Evolutionary conservation across 2,797 vertebrate species (phyloP), one percentile per base, ranked within the genome.

Genomic region (Somateria mollissima): DNA sequence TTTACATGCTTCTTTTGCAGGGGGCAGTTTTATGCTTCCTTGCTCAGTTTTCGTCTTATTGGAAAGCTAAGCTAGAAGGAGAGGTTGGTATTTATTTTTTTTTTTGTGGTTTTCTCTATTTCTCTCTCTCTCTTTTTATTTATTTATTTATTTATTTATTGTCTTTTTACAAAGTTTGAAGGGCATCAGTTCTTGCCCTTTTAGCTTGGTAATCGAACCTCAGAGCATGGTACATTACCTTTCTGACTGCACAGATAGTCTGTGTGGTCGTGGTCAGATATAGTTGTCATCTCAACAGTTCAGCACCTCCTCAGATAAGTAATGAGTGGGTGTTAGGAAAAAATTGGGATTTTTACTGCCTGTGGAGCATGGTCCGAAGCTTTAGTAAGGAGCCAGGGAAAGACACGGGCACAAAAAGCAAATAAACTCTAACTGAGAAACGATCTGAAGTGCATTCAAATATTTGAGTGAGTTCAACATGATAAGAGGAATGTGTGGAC

Each of bases 261-360:
- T 4, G 0, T 81, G 89, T 84, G 90, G 80, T 73, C 6, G 2
- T 86, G 87, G 76, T 70, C 89, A 88, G 87, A 73, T 57, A 56
- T 7, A 92, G 76, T 66, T 69, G 51, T 92, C 53, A 82, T 41
- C 83, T 82, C 79, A 75, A 32, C 49, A 85, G 27, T 78, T 94
- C 87, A 41, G 66, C 66, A 75, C 13, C 37, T 76, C 60, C 53
- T 94, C 71, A 76, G 76, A 88, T 91, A 62, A 95, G 70, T 70
- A 90, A 78, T 37, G 70, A 72, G 54, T 84, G 56, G 24, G 39
- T 76, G 41, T 72, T n/a, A 28, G 56, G 65, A 60, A 86, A 34
- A 78, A 92, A 66, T 78, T 34, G 27, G 51, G 3, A 7, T 37
- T 86, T 85, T 89, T 54, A 70, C 34, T 65, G 47, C 30, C 19